Percentiles rank a stretch among this genome's conserved stretches.
Evolutionary conservation across 2,797 vertebrate genomes (phyloP).

Genomic region (Rhinogobio ventralis): DNA sequence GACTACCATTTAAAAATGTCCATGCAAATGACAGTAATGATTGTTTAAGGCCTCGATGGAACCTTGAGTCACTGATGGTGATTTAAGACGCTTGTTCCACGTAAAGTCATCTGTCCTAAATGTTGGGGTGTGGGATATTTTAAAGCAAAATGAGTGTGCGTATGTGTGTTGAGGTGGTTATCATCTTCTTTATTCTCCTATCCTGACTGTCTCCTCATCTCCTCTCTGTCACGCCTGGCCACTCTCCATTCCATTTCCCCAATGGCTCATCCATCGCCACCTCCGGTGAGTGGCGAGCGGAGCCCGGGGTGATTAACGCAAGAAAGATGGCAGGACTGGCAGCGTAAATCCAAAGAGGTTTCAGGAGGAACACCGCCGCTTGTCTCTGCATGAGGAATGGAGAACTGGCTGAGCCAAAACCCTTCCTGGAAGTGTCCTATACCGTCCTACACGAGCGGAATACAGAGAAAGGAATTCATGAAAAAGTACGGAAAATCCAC

Average conservation of each 20-base stretch:
- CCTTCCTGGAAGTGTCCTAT: constrained; percentile 69
- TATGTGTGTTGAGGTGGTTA: constrained; percentile 19
- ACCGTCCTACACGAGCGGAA: constrained; percentile 42
- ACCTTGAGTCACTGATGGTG: constrained; percentile 17
- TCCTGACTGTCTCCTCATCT: constrained; percentile 43
- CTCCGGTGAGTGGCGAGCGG: constrained; percentile 66
- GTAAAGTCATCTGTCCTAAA: constrained; percentile 13
- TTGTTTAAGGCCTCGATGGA: neutral
- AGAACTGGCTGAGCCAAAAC: constrained; percentile 64
- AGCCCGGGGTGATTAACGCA: constrained; percentile 77
- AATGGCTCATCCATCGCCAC: constrained; percentile 75
- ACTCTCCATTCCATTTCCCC: constrained; percentile 78
- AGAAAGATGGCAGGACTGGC: constrained; percentile 75
- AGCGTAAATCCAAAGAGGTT: constrained; percentile 78
- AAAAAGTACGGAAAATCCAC: constrained; percentile 60
- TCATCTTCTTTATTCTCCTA: constrained; percentile 39
- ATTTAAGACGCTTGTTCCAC: constrained; percentile 13
- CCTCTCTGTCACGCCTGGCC: constrained; percentile 71
- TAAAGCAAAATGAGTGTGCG: constrained; percentile 6
- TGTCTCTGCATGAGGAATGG: constrained; percentile 79
- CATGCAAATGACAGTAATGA: constrained; percentile 13
- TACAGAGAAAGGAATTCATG: constrained; percentile 24
- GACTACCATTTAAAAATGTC: neutral
- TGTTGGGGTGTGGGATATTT: constrained; percentile 29
- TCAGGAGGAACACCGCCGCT: constrained; percentile 73